Percentiles rank a stretch among this genome's conserved stretches.
phyloP scores from a whole-genome alignment of 2,113 vertebrate species.

The Odontesthes bonariensis region DNA sequence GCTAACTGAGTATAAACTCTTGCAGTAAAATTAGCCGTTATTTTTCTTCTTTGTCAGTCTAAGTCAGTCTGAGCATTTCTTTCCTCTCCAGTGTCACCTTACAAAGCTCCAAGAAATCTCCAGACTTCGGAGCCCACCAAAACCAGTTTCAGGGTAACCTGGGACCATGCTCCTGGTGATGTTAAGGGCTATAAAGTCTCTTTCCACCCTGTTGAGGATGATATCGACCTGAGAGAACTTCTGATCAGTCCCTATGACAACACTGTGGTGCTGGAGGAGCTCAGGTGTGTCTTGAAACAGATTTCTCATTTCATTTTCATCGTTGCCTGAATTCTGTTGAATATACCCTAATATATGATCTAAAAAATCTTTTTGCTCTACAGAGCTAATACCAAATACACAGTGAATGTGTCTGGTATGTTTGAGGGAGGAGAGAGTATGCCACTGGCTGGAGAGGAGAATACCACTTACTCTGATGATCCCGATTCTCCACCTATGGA shows the following conservation, averaged over 20 bases:
- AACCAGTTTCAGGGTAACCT: conserved; percentile 96
- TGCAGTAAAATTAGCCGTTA: not conserved
- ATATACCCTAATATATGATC: not conserved
- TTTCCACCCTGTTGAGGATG: conserved; percentile 89
- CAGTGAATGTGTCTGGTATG: conserved; percentile 95
- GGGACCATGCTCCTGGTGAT: conserved; percentile 93
- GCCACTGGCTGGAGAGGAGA: conserved; percentile 95
- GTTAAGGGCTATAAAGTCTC: conserved; percentile 95
- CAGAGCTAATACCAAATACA: conserved; percentile 96
- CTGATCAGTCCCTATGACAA: conserved; percentile 94
- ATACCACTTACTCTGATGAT: conserved; percentile 92
- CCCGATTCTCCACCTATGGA: conserved; percentile 76
- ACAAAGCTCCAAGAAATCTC: conserved; percentile 93
- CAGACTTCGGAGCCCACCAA: conserved; percentile 94
- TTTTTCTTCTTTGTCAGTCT: not conserved
- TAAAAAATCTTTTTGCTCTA: not conserved
- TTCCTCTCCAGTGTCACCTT: conserved; percentile 87
- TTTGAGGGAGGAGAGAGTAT: conserved; percentile 96
- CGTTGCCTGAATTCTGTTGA: not conserved
- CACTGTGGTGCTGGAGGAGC: conserved; percentile 96
- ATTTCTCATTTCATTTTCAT: not conserved
- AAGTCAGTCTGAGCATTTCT: not conserved
- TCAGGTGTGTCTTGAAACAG: conserved; percentile 85
- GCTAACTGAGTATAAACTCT: not conserved
- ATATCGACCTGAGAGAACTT: conserved; percentile 88